Evolutionary conservation across 2,797 vertebrate species (phyloP), one percentile per base, ranked within the genome.

Genomic region (Ataeniobius toweri): DNA sequence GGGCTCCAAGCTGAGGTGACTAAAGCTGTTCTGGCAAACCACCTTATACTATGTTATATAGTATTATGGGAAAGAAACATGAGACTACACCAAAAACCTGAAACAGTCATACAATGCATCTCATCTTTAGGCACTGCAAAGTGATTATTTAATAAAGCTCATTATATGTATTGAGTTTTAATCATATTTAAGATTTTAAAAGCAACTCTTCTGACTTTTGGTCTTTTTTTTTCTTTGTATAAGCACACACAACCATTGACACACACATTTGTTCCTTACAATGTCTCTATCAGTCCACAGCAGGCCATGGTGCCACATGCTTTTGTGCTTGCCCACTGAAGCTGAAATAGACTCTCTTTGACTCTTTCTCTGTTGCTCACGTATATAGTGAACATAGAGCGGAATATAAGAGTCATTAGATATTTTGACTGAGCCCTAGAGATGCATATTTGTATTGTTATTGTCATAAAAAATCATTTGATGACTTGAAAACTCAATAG

Each of bases 291-390:
- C 90, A 94, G 95, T 95, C 95, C 95, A 96, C 96, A 96, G 95
- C 92, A 94, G 96, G 96, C 95, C 95, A 94, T 94, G 94, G 95
- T 95, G 96, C 95, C 96, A 96, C 95, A 95, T 92, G 95, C 94
- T 94, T 97, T 98, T 98, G 96, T 98, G 94, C 97, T 96, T 97
- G 96, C 92, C 96, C 96, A 96, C 94, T 96, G 96, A 97, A 95
- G 96, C 97, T 94, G 95, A 97, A 97, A 96, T 95, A 16, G 39
- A 59, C 71, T 73, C 81, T 68, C 78, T 79, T 76, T 75, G 69
- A 44, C 68, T 63, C 41, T 72, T 58, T 71, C 71, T 59, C 55
- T 41, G 70, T 71, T 50, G 9, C 61, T 58, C 80, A 77, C 75
- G 83, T 44, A 69, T 61, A 51, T 24, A 74, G 61, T 74, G 44